Evolutionary conservation across 2,797 vertebrate species (phyloP).

Genomic region (Sylvia borin): DNA sequence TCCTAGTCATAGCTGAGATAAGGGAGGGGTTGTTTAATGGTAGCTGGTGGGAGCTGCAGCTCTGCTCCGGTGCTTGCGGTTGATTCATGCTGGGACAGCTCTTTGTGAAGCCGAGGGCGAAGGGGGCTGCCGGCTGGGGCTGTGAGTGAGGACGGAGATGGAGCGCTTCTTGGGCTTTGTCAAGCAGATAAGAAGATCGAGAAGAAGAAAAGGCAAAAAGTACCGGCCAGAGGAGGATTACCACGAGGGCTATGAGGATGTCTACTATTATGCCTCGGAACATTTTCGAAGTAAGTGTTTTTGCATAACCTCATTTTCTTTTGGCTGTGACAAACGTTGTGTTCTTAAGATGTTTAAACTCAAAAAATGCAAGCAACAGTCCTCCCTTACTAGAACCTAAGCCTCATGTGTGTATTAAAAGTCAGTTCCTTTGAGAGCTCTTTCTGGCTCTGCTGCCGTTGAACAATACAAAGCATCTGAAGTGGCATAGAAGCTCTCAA

Average conservation of each 20-base stretch:
- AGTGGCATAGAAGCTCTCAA: neutral
- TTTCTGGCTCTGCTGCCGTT: neutral
- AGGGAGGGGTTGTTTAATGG: conserved; percentile 24
- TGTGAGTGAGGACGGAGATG: conserved; percentile 74
- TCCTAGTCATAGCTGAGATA: conserved; percentile 25
- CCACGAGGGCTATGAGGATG: conserved; percentile 98
- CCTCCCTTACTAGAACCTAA: neutral
- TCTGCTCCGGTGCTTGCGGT: neutral
- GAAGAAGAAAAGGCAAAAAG: conserved; percentile 94
- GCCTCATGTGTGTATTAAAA: neutral
- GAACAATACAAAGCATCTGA: conserved; percentile 29
- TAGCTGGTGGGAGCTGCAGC: conserved; percentile 7
- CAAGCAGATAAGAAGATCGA: conserved; percentile 89
- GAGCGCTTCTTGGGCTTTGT: conserved; percentile 94
- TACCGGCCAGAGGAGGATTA: conserved; percentile 97
- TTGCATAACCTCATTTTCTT: conserved; percentile 16
- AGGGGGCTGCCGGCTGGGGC: conserved; percentile 18
- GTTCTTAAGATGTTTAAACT: neutral
- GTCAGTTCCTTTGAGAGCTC: neutral
- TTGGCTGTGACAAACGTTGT: conserved; percentile 8
- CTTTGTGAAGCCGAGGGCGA: conserved; percentile 35
- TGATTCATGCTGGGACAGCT: conserved; percentile 58
- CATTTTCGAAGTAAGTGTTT: conserved; percentile 90
- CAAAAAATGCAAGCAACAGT: neutral
- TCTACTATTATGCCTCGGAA: conserved; percentile 94